These are phyloP conservation scores for Bostrychus sinensis DNA, from an alignment of 2,113 vertebrate species.

Conservation along the genomic window DNA sequence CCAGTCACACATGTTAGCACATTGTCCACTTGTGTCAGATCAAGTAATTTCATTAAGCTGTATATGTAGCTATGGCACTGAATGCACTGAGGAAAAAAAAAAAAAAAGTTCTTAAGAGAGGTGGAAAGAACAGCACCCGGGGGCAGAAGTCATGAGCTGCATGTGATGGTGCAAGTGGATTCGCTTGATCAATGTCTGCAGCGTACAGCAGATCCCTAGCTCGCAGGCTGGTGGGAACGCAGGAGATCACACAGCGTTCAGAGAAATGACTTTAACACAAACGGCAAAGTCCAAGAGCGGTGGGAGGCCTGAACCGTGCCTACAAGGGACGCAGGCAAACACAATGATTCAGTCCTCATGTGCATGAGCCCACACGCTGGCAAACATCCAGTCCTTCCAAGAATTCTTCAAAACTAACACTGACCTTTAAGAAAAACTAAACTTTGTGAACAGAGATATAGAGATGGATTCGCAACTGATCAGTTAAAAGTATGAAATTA, in stretches of 20 bases:
- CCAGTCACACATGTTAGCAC: background rate
- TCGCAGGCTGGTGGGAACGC: background rate
- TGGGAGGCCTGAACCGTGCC: constrained; percentile 10
- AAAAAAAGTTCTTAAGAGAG: constrained; percentile 1
- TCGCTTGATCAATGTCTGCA: constrained; percentile 17
- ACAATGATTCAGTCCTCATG: constrained; percentile 19
- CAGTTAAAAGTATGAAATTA: too few species aligned
- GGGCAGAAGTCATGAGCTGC: constrained; percentile 32
- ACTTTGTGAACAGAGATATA: background rate
- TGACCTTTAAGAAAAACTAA: constrained; percentile 1
- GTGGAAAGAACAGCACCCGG: constrained; percentile 8
- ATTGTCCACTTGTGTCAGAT: background rate
- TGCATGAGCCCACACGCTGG: constrained; percentile 30
- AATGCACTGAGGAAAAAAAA: too few species aligned
- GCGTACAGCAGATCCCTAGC: background rate
- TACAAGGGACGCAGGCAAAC: constrained; percentile 4
- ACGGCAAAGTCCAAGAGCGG: constrained; percentile 5
- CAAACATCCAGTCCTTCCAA: constrained; percentile 14
- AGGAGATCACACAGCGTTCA: background rate
- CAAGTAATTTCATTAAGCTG: background rate
- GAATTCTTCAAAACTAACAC: background rate
- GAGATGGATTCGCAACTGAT: too few species aligned
- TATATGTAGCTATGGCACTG: background rate
- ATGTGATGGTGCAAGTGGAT: constrained; percentile 38
- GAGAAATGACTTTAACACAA: background rate